These are phyloP conservation scores for Indicator indicator DNA, from an alignment of 2,113 vertebrate species.

Conservation along the genomic window DNA sequence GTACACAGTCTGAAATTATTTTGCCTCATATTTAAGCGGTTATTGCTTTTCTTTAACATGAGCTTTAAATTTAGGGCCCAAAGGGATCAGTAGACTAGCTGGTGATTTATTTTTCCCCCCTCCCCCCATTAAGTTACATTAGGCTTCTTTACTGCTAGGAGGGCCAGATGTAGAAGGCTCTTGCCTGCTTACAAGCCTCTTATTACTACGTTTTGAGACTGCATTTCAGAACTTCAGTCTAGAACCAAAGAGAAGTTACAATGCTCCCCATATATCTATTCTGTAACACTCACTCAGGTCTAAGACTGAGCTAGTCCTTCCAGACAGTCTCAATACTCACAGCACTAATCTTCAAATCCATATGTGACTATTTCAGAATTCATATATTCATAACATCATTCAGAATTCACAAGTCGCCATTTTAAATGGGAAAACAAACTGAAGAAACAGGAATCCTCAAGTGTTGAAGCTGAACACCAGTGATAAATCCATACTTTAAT, in stretches of 20 bases:
- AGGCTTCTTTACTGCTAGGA: neutral
- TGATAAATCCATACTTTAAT: neutral
- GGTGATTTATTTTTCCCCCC: rapidly evolving
- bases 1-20: neutral
- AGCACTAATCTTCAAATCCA: neutral
- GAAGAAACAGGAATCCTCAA: neutral
- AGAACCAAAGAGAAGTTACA: neutral
- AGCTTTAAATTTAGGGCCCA: neutral
- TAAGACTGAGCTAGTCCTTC: neutral
- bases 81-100: neutral
- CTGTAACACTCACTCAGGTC: neutral
- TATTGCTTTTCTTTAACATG: neutral
- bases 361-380: neutral
- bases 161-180: neutral
- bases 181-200: neutral
- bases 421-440: neutral
- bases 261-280: neutral
- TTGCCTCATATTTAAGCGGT: neutral
- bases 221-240: neutral
- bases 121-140: neutral
- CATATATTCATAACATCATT: neutral
- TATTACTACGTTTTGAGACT: neutral
- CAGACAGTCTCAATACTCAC: neutral
- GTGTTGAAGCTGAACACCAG: neutral
- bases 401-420: neutral